phyloP scores from a whole-genome alignment of 2,888 invertebrate genomes.

The Lypha dubia region DNA sequence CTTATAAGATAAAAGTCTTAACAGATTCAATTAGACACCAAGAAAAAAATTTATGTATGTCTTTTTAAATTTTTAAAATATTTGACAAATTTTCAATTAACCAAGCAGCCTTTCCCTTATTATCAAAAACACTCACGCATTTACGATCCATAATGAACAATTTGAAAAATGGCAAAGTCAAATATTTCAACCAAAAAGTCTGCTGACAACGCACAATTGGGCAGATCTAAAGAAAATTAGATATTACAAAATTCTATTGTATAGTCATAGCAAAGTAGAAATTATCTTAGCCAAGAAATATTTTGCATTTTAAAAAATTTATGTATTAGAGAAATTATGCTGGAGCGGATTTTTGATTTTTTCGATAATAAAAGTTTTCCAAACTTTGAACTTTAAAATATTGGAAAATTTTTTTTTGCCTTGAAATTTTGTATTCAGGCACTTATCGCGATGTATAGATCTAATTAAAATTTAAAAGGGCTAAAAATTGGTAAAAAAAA shows the following conservation, averaged over 20 bases:
- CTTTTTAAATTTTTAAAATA: neutral
- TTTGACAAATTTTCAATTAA: neutral
- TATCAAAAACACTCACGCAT: constrained; percentile 1
- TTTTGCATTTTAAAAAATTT: too few species aligned
- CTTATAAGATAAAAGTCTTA: too few species aligned
- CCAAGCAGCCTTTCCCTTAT: neutral
- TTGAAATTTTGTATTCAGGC: too few species aligned
- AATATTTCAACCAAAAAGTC: neutral
- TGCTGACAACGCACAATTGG: neutral
- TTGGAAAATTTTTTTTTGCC: too few species aligned
- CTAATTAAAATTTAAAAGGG: too few species aligned
- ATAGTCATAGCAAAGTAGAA: neutral
- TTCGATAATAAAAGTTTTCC: too few species aligned
- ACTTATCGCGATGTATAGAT: too few species aligned
- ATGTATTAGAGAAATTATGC: too few species aligned
- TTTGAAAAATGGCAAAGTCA: constrained; percentile 10
- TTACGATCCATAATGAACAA: neutral
- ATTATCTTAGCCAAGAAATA: too few species aligned
- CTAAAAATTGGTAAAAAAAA: too few species aligned
- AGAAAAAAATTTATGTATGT: neutral
- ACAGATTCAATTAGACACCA: neutral
- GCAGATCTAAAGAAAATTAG: neutral
- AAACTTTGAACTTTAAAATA: too few species aligned
- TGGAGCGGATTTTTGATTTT: too few species aligned
- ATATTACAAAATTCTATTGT: neutral